Conservation (phyloP, 2,888 invertebrate species). For the Steromphala cineraria region DNA sequence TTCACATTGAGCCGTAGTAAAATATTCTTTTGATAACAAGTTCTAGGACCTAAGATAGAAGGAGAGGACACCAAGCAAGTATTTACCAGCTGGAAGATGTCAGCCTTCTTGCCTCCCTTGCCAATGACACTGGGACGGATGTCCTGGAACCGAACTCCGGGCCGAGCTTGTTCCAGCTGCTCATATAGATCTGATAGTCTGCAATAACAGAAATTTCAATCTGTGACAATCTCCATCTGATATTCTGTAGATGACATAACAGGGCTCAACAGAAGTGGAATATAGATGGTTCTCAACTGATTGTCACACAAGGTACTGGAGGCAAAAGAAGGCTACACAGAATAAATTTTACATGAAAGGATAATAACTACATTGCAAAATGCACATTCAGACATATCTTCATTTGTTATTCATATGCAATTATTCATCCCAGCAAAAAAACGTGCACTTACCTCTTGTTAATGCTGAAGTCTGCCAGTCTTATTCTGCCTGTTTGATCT, state of each 20-base stretch:
- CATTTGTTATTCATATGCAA: background rate
- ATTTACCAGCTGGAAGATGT: slow-evolving; percentile 81
- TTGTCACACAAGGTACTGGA: background rate
- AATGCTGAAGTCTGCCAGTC: slow-evolving; percentile 83
- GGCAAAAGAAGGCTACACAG: background rate
- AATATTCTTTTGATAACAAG: too few species aligned
- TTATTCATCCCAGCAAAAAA: too few species aligned
- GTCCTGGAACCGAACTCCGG: slow-evolving; percentile 63
- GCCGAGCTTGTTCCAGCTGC: slow-evolving; percentile 51
- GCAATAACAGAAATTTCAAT: too few species aligned
- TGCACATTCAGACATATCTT: too few species aligned
- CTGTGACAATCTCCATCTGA: too few species aligned
- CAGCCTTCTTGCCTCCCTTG: slow-evolving; percentile 82
- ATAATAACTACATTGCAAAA: too few species aligned
- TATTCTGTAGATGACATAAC: slow-evolving; percentile 49
- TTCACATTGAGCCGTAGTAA: too few species aligned
- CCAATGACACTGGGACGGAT: slow-evolving; percentile 73
- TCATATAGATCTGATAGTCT: slow-evolving; percentile 63
- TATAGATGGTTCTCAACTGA: too few species aligned
- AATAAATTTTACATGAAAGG: background rate
- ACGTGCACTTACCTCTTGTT: slow-evolving; percentile 78
- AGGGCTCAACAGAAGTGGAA: too few species aligned
- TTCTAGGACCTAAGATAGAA: too few species aligned
- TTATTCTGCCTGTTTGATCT: slow-evolving; percentile 80
- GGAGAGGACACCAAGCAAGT: background rate